Evolutionary conservation across 2,113 vertebrate species (phyloP).

Genomic region (human): DNA sequence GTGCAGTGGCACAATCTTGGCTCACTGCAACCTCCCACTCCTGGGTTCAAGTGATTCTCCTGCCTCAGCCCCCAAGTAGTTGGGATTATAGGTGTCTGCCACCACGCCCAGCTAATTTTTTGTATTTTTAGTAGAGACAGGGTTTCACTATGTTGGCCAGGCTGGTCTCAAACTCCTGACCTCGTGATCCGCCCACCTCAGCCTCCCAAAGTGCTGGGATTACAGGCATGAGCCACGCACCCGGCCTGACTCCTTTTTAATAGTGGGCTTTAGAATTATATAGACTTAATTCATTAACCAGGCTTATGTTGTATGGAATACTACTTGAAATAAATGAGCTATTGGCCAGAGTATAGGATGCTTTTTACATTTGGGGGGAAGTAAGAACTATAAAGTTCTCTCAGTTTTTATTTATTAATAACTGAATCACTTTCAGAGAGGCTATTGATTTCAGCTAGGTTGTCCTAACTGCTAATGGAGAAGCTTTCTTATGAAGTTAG

Average conservation of each 20-base stretch:
- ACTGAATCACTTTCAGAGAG: neutral
- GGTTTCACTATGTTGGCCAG: too few relatives aligned
- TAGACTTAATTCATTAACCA: slow-evolving; percentile 36
- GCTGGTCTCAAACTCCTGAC: too few relatives aligned
- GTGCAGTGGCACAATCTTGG: too few relatives aligned
- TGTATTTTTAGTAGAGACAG: too few relatives aligned
- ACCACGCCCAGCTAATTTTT: too few relatives aligned
- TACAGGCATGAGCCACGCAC: too few relatives aligned
- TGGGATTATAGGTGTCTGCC: too few relatives aligned
- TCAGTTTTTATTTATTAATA: neutral
- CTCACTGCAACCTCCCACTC: too few relatives aligned
- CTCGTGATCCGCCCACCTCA: too few relatives aligned
- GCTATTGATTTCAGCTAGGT: neutral
- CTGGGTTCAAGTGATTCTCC: too few relatives aligned
- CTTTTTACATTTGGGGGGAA: slow-evolving; percentile 31
- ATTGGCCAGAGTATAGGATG: neutral
- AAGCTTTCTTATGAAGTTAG: slow-evolving; percentile 81
- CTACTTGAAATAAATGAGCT: slow-evolving; percentile 33
- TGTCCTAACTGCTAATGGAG: slow-evolving; percentile 26
- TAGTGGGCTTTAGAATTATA: neutral
- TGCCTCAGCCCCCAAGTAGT: too few relatives aligned
- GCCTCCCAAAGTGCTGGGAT: too few relatives aligned
- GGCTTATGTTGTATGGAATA: slow-evolving; percentile 9
- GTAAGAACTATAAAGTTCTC: neutral
- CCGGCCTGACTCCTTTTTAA: neutral